Evolutionary conservation across 2,113 vertebrate genomes (phyloP), one percentile per base, ranked within the genome.

Genomic region (Dendrocopos noguchii): DNA sequence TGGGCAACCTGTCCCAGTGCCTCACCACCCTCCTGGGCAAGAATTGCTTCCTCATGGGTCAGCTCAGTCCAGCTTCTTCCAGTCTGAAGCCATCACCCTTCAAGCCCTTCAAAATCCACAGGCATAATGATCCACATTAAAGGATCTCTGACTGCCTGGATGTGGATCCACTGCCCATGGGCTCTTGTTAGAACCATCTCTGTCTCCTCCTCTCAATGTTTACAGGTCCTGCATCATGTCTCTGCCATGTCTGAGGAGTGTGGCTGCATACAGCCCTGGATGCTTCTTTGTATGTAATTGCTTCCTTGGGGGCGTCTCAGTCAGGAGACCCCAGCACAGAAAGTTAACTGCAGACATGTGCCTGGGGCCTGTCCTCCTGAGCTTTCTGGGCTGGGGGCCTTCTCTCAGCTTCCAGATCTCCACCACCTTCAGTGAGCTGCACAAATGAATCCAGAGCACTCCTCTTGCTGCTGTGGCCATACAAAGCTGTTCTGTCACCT

Each of bases 401-500:
- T 89, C 79, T 83, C 12, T 85, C 72, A 85, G 81, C 79, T 78
- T 96, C 68, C 75, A 83, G 89, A 92, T 92, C 80, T 82, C 84
- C 57, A 71, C 65, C 1, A 27, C n/a, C 55, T 76, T 94, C 90
- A 95, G 96, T 92, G 66, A 81, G 88, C 80, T 91, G 90, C 84
- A 95, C 93, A 95, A 92, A 95, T 96, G 96, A 95, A 97, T 93
- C 67, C 66, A 82, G 63, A 94, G 70, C 84, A 72, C 42, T 76
- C 36, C 76, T 80, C 25, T 64, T 82, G 3, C 4, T 90, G 91
- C 36, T 33, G 73, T 47, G 71, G 52, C 88, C 65, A 79, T 95
- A 81, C 70, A 95, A 90, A 83, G 72, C 22, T 25, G 8, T 83
- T 81, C 92, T 87, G 79, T 90, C 95, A 92, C 70, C 87, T 94